These are phyloP conservation scores for Apis mellifera DNA, from an alignment of 1,140 invertebrate species.

Conservation along the genomic window Amel_HAv3.1 CM009944.2:7608001-7608500, in stretches of 20 bases:
- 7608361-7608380: conserved; percentile 59
- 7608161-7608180: conserved; percentile 13
- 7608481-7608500: conserved; percentile 56
- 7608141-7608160: conserved; percentile 11
- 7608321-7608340: conserved; percentile 1
- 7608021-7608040: conserved; percentile 14
- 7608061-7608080: neutral
- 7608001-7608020: conserved; percentile 9
- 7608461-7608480: conserved; percentile 67
- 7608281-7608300: conserved; percentile 14
- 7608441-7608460: conserved; percentile 63
- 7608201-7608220: neutral
- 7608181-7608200: neutral
- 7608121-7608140: conserved; percentile 31
- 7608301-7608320: neutral
- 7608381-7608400: conserved; percentile 63
- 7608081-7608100: neutral
- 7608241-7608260: neutral
- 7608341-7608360: conserved; percentile 45
- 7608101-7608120: neutral
- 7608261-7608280: neutral
- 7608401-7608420: conserved; percentile 65
- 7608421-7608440: conserved; percentile 60
- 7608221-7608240: neutral
- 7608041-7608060: conserved; percentile 20